Conservation (phyloP, 2,888 invertebrate genomes). For the Silvanus unidentatus region DNA sequence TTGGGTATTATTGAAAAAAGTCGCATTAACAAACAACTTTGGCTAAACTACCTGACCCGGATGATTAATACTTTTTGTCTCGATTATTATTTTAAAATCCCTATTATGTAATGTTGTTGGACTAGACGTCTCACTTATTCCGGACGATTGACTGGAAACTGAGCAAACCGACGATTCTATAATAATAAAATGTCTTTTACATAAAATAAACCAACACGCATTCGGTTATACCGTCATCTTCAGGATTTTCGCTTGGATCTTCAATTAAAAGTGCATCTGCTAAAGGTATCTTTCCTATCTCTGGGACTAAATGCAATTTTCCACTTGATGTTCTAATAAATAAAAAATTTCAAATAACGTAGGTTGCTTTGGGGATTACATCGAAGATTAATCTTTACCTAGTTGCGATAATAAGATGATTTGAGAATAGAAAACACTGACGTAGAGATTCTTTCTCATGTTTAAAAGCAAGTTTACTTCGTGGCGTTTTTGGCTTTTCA, state of each 20-base stretch:
- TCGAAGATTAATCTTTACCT: constrained; percentile 44
- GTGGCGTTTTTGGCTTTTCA: constrained; percentile 54
- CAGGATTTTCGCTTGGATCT: constrained; percentile 67
- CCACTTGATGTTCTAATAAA: constrained; percentile 61
- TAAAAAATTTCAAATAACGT: neutral
- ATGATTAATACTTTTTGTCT: constrained; percentile 51
- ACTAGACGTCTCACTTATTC: constrained; percentile 45
- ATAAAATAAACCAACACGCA: neutral
- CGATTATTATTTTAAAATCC: constrained; percentile 68
- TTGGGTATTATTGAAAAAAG: too few relatives aligned
- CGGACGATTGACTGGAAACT: constrained; percentile 51
- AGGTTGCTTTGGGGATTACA: too few relatives aligned
- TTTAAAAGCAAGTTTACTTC: constrained; percentile 58
- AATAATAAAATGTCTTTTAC: constrained; percentile 8
- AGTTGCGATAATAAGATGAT: constrained; percentile 80
- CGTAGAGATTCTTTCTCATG: constrained; percentile 65
- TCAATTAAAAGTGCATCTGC: constrained; percentile 82
- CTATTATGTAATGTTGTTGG: constrained; percentile 51
- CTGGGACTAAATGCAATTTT: constrained; percentile 77
- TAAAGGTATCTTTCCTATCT: constrained; percentile 73
- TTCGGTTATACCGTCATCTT: constrained; percentile 57
- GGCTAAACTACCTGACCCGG: constrained; percentile 31
- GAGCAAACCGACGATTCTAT: constrained; percentile 53
- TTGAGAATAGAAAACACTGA: constrained; percentile 87
- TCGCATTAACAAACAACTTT: constrained; percentile 23